These are phyloP conservation scores for Didymodactylos carnosus DNA, from an alignment of 2,888 invertebrate species.

Conservation along the genomic window DNA sequence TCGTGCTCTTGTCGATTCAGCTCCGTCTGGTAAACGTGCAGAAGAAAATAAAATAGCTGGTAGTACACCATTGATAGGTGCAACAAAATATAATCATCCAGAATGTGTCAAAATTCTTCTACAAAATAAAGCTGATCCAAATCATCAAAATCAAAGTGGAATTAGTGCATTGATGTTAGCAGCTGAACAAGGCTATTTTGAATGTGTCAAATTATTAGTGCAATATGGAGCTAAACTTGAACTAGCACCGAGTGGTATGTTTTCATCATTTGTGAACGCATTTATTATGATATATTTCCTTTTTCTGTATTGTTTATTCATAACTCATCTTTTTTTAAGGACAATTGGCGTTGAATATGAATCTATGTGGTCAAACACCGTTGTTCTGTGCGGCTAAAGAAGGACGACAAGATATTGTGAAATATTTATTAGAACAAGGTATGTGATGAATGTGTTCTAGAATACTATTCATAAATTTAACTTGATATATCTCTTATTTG, in stretches of 20 bases:
- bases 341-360: constrained; percentile 7
- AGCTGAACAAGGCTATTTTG: constrained; percentile 13
- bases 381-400: constrained; percentile 15
- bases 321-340: not conserved
- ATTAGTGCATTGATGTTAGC: constrained; percentile 15
- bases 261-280: too few species aligned
- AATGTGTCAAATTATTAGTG: constrained; percentile 11
- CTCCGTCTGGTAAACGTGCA: constrained; percentile 10
- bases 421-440: constrained; percentile 10
- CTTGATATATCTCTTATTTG: too few species aligned
- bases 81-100: constrained; percentile 15
- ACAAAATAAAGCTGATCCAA: constrained; percentile 8
- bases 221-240: constrained; percentile 6
- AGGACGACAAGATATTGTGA: constrained; percentile 12
- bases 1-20: constrained; percentile 11
- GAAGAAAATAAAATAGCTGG: constrained; percentile 15
- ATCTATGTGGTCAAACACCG: constrained; percentile 14
- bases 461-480: too few species aligned
- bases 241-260: constrained; percentile 9
- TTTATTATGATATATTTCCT: not conserved
- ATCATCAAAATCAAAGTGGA: constrained; percentile 15
- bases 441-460: too few species aligned
- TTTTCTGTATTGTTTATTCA: not conserved
- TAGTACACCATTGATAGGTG: constrained; percentile 13
- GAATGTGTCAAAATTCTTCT: constrained; percentile 9